Evolutionary conservation across 2,113 vertebrate species (phyloP).

Genomic region (Centropus bengalensis): DNA sequence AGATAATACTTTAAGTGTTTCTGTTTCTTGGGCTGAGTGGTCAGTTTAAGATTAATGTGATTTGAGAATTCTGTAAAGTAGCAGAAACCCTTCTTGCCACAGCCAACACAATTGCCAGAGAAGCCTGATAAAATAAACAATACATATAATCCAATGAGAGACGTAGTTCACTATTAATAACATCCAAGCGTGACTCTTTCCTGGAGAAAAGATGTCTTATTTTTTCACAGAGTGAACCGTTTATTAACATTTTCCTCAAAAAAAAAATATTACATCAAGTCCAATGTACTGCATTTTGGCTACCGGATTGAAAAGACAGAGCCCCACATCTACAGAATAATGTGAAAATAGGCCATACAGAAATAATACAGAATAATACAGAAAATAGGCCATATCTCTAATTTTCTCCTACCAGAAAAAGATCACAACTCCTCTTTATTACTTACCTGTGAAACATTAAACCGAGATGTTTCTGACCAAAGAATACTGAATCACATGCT

Average conservation of each 20-base stretch:
- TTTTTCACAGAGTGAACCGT: not conserved
- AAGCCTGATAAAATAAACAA: slow-evolving; percentile 83
- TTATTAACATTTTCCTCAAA: not conserved
- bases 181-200: not conserved
- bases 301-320: not conserved
- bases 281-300: not conserved
- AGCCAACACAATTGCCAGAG: slow-evolving; percentile 94
- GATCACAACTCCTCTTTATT: not conserved
- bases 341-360: too few species aligned
- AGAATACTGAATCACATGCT: not conserved
- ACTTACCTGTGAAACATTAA: not conserved
- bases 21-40: slow-evolving; percentile 98
- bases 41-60: slow-evolving; percentile 97
- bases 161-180: not conserved
- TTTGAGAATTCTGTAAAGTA: slow-evolving; percentile 98
- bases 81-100: slow-evolving; percentile 95
- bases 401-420: not conserved
- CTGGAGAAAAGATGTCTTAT: not conserved
- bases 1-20: slow-evolving; percentile 96
- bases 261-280: not conserved
- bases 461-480: not conserved
- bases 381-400: not conserved
- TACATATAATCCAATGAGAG: slow-evolving; percentile 27
- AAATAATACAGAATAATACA: too few species aligned
- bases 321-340: not conserved